These are phyloP conservation scores for Apostichopus parvimensis DNA, from an alignment of 35 echinoderm and acorn worm genomes.

Conservation along the genomic window DNA sequence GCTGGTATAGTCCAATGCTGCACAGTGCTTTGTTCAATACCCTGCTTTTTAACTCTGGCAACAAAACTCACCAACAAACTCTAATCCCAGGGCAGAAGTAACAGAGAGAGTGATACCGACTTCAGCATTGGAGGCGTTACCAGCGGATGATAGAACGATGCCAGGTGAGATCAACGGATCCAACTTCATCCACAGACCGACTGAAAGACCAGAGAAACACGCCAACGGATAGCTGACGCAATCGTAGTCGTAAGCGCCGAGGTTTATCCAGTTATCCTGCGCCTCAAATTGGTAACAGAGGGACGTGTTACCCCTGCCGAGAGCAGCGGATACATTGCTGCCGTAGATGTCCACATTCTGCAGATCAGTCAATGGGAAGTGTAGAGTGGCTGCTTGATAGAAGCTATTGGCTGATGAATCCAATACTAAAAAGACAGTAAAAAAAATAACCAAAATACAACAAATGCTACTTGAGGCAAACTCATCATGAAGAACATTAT, in stretches of 20 bases:
- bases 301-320: constrained; percentile 48
- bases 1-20: no score
- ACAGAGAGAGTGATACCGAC: constrained; percentile 63
- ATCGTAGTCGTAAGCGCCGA: constrained; percentile 53
- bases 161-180: neutral
- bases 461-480: no score
- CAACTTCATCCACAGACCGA: constrained; percentile 71
- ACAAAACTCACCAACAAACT: constrained; percentile 7
- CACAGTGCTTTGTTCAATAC: no score
- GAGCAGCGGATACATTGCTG: constrained; percentile 36
- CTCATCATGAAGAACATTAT: no score
- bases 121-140: constrained; percentile 18
- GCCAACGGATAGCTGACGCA: constrained; percentile 57
- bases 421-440: constrained; percentile 17
- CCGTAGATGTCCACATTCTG: constrained; percentile 50
- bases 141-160: constrained; percentile 59
- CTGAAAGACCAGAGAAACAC: constrained; percentile 57
- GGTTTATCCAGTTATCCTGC: constrained; percentile 58
- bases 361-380: constrained; percentile 63
- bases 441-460: no score
- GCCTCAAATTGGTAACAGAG: constrained; percentile 52
- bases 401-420: constrained; percentile 59
- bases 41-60: neutral
- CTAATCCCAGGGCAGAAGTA: neutral
- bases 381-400: constrained; percentile 57